A percentile compares a stretch with the other conserved stretches of the same genome.
These are phyloP conservation scores for Bathynomus jamesi DNA, from an alignment of 1,140 invertebrate genomes.

Conservation along the genomic window DNA sequence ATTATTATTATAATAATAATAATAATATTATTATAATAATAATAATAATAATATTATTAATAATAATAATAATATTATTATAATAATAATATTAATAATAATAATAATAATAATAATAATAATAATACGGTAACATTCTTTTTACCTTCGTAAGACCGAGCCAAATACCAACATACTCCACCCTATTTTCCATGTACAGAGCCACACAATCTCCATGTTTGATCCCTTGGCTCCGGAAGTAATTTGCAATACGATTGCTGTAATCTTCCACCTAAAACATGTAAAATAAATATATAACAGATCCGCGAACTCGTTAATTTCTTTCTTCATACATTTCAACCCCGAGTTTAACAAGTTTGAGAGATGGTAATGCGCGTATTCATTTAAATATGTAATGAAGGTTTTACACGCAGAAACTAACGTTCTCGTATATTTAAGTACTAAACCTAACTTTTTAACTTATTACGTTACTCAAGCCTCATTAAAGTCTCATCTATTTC, in stretches of 20 bases:
- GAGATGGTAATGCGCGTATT: too few relatives aligned
- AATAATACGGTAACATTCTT: too few relatives aligned
- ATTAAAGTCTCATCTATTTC: too few relatives aligned
- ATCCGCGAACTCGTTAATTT: too few relatives aligned
- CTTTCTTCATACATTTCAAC: too few relatives aligned
- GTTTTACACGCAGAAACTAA: too few relatives aligned
- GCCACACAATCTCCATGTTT: conserved; percentile 50
- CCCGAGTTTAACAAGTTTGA: too few relatives aligned
- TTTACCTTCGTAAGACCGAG: conserved; percentile 49
- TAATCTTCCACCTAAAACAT: conserved; percentile 46
- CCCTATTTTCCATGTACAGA: conserved; percentile 50
- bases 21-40: not conserved
- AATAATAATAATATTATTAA: not conserved
- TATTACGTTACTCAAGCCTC: too few relatives aligned
- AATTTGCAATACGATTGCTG: conserved; percentile 47
- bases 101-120: conserved; percentile 3
- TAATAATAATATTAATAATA: conserved; percentile 2
- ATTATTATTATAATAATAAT: conserved; percentile 3
- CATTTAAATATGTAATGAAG: too few relatives aligned
- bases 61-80: conserved; percentile 1
- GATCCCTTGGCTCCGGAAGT: conserved; percentile 42
- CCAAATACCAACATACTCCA: conserved; percentile 50
- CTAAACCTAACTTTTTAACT: too few relatives aligned
- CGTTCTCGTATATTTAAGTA: too few relatives aligned
- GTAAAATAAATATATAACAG: too few relatives aligned